Evolutionary conservation across 2,113 vertebrate genomes (phyloP), one percentile per base, ranked within the genome.

Genomic region (Lepus timidus): DNA sequence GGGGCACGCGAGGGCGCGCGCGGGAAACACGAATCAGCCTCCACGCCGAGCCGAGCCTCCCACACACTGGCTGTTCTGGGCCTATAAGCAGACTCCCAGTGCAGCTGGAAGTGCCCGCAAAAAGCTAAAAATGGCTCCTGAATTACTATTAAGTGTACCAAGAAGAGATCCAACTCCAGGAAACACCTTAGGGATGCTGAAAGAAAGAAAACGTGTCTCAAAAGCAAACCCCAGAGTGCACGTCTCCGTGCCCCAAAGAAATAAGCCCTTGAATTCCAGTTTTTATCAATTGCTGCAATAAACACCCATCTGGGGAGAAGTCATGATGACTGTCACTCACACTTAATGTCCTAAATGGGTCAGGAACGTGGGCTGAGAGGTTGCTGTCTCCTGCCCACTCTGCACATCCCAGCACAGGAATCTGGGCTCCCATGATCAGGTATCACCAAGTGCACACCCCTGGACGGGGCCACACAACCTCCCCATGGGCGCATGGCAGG

Each of bases 121-220:
- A 14, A 83, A 8, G 80, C 96, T 97, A 95, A 96, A 97, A 93
- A 92, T 93, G 85, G 70, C 96, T 96, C 49, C 88, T 83, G 75
- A 88, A 94, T 97, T 97, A 97, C 95, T 97, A 97, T 65, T 84
- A 96, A 90, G 79, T 61, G 75, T 27, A 92, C 85, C 83, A 92
- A 94, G 90, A 85, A 96, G 88, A 94, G 82, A 52, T 90, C 64
- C 61, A 62, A 96, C 87, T 96, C 85, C 80, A 94, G 93, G 95
- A 95, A 97, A 89, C 25, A 93, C 87, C 94, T 96, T 86, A 85
- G 83, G 75, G 76, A 64, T 78, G 91, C 83, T 92, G 4, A 8
- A 62, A 23, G 51, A 44, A 12, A 85, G n/a, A 51, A 58, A 29
- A 83, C 12, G 20, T 58, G 70, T 85, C 87, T 90, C 81, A 19